Evolutionary conservation across 2,888 invertebrate genomes (phyloP).

Genomic region (Hyppa rectilinea): DNA sequence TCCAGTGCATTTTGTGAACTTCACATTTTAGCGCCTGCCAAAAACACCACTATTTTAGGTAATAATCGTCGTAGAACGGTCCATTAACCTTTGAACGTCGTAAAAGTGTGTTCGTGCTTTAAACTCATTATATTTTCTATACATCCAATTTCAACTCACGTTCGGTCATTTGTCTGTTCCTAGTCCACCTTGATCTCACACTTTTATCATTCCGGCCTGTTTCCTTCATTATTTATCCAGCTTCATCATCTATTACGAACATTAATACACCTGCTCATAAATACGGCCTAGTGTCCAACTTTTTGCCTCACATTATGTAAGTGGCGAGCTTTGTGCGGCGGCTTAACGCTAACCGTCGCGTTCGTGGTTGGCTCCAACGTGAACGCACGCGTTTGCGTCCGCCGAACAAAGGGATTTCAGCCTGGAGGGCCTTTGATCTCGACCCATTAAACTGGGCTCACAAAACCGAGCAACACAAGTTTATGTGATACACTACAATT

Average conservation of each 20-base stretch:
- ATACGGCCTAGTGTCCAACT: conserved; percentile 56
- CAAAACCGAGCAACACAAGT: conserved; percentile 60
- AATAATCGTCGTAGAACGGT: not conserved
- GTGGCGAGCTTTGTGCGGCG: conserved; percentile 60
- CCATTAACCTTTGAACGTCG: not conserved
- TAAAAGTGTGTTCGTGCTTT: not conserved
- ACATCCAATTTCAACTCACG: conserved; percentile 2
- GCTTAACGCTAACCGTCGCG: conserved; percentile 63
- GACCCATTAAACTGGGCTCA: conserved; percentile 65
- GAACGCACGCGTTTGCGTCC: conserved; percentile 61
- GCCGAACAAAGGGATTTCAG: conserved; percentile 61
- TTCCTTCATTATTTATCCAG: conserved; percentile 41
- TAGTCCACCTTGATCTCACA: conserved; percentile 13
- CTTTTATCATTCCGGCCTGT: conserved; percentile 3
- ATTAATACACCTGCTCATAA: conserved; percentile 58
- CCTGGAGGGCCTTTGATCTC: conserved; percentile 68
- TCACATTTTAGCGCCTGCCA: too few relatives aligned
- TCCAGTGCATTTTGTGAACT: not conserved
- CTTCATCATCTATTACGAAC: conserved; percentile 52
- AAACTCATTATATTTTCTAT: conserved; percentile 1
- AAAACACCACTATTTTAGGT: not conserved
- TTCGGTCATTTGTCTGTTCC: not conserved
- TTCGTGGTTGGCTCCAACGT: conserved; percentile 62
- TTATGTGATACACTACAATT: conserved; percentile 63
- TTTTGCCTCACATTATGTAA: conserved; percentile 60